A percentile compares a stretch with the other conserved stretches of the same genome.
Conservation (phyloP, 2,797 vertebrate genomes). For the Oophaga sylvatica region DNA sequence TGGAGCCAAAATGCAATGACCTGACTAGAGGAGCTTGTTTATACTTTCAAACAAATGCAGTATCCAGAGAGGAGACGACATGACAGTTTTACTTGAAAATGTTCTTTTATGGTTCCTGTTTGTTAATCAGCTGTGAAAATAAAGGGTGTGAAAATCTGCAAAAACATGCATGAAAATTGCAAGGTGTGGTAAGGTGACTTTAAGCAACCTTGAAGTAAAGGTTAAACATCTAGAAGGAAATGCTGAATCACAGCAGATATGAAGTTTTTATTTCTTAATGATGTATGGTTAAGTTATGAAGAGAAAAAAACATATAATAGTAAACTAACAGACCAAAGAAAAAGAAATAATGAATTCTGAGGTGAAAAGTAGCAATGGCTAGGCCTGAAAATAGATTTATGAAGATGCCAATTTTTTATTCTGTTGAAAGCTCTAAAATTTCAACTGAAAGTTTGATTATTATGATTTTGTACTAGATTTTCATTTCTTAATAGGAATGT, state of each 20-base stretch:
- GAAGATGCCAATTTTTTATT: too few species aligned
- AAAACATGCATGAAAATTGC: constrained; percentile 60
- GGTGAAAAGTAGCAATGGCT: too few species aligned
- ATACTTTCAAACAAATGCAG: constrained; percentile 34
- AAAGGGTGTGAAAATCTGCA: constrained; percentile 66
- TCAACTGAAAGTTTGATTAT: too few species aligned
- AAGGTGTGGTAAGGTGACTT: constrained; percentile 55
- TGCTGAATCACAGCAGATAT: constrained; percentile 8
- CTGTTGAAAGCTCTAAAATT: too few species aligned
- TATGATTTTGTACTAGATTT: too few species aligned
- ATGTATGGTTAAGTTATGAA: background rate
- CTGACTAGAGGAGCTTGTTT: constrained; percentile 52
- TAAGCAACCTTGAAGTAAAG: constrained; percentile 65
- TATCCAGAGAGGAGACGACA: constrained; percentile 44
- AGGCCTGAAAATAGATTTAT: too few species aligned
- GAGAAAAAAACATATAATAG: background rate
- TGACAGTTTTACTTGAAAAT: constrained; percentile 61
- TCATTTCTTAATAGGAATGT: too few species aligned
- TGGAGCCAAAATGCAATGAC: constrained; percentile 45
- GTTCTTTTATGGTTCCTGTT: constrained; percentile 47
- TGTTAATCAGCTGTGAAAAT: constrained; percentile 61
- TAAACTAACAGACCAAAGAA: too few species aligned
- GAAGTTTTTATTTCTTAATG: background rate
- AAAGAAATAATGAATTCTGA: too few species aligned
- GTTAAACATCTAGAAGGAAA: constrained; percentile 28